Evolutionary conservation across 1,140 invertebrate species (phyloP), one percentile per base, ranked within the genome.

Genomic region (Drosophila pallidifrons): DNA sequence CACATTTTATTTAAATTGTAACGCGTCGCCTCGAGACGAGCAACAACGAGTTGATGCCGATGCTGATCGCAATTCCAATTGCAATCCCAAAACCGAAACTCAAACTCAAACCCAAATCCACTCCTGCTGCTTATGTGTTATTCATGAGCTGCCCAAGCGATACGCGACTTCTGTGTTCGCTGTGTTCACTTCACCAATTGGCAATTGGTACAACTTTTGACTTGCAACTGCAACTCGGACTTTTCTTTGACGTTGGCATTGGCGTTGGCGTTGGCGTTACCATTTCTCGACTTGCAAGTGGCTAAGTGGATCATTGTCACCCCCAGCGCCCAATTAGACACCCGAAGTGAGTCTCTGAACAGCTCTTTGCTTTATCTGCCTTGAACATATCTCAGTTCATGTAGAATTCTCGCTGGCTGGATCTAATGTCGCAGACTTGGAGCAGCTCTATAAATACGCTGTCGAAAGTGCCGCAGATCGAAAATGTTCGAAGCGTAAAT

Each of bases 261-360:
- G 59, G 55, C 52, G 41, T 46, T 51, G 30, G 35, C 60, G 28
- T 47, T 60, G 28, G 38, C 38, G 20, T 46, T 46, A 16, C 43
- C 20, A 11, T 46, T 49, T 20, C 25, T 25, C 25, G 35, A n/a
- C 43, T 38, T 32, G 32, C 60, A 43, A 58, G 43, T 38, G 41
- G 45, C 51, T 89, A 88, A 88, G 85, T 88, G 85, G 76, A 71
- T 88, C 85, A 88, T 88, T 88, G 85, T 88, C 85, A 88, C 85
- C 85, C 83, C 85, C 81, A 88, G 86, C 81, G 85, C 85, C 85
- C 85, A 88, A 88, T 88, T 88, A 88, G 85, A 88, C 85, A 85
- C 85, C 81, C 20, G 20, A 25, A 25, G 20, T 89, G 85, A 85
- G 83, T 41, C 35, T 25, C 20, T 4, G 20, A 25, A 25, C 35